phyloP scores from a whole-genome alignment of 92 coral and sea anemone species.

The Zoanthus sansibaricus region DNA sequence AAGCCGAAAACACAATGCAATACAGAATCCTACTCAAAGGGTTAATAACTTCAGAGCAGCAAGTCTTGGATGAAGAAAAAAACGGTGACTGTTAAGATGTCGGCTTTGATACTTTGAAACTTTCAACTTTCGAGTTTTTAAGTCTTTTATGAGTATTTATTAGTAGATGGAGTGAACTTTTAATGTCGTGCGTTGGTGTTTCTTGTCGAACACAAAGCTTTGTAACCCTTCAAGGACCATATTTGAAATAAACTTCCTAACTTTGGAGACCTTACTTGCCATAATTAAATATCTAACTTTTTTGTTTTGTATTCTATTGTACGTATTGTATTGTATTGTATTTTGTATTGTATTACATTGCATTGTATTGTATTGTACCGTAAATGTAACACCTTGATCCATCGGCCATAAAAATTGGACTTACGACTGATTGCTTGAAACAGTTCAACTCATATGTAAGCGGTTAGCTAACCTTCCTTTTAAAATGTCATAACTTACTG shows the following conservation, averaged over 20 bases:
- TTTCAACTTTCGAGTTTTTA: neutral
- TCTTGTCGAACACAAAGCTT: neutral
- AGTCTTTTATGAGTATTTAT: neutral
- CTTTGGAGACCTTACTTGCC: neutral
- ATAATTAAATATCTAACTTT: too few species aligned
- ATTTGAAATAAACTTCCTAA: constrained; percentile 6
- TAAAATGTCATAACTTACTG: too few species aligned
- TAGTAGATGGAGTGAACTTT: constrained; percentile 6
- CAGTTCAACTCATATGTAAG: too few species aligned
- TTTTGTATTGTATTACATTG: too few species aligned
- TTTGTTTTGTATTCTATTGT: too few species aligned
- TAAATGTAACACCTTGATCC: too few species aligned
- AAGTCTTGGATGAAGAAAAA: constrained; percentile 35
- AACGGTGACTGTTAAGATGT: constrained; percentile 32
- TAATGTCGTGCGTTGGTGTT: neutral
- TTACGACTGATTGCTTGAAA: too few species aligned
- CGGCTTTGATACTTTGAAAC: neutral
- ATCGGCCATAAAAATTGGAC: too few species aligned
- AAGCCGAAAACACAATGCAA: constrained; percentile 93
- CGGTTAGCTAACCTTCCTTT: too few species aligned
- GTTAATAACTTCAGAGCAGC: constrained; percentile 78
- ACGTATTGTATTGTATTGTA: too few species aligned
- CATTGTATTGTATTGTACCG: too few species aligned
- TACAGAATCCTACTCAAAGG: constrained; percentile 93
- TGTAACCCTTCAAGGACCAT: constrained; percentile 6